Conservation (phyloP, 1,140 invertebrate species). For the Dinoponera quadriceps region DNA sequence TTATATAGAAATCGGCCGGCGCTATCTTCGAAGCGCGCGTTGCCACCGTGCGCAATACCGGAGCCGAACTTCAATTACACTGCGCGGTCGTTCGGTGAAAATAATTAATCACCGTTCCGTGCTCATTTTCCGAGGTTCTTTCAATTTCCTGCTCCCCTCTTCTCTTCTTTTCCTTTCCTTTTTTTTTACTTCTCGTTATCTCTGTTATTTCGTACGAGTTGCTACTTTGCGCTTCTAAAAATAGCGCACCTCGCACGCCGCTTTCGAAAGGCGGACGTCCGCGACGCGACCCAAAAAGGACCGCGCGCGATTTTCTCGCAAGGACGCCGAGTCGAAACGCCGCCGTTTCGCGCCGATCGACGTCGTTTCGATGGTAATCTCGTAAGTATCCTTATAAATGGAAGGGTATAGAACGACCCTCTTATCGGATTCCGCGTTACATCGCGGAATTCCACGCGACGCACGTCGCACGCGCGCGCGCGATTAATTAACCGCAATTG, state of each 20-base stretch:
- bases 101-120: slow-evolving; percentile 6
- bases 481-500: slow-evolving; percentile 81
- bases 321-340: slow-evolving; percentile 21
- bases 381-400: slow-evolving; percentile 11
- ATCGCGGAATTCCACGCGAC: slow-evolving; percentile 39
- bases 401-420: neutral
- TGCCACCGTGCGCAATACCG: slow-evolving; percentile 22
- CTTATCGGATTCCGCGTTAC: slow-evolving; percentile 25
- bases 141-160: neutral
- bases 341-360: neutral
- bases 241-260: neutral
- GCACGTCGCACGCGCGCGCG: slow-evolving; percentile 36
- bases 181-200: no score
- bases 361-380: slow-evolving; percentile 32
- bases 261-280: neutral
- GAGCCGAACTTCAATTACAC: slow-evolving; percentile 39
- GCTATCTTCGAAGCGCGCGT: slow-evolving; percentile 33
- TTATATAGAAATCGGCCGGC: slow-evolving; percentile 69
- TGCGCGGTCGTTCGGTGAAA: neutral
- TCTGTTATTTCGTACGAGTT: no score
- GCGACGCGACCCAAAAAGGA: neutral
- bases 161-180: no score
- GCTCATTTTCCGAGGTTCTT: neutral
- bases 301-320: slow-evolving; percentile 13
- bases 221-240: neutral